Percentiles rank a stretch among this genome's conserved stretches.
phyloP scores from a whole-genome alignment of 2,888 invertebrate species.

The Protonemura montana region DNA sequence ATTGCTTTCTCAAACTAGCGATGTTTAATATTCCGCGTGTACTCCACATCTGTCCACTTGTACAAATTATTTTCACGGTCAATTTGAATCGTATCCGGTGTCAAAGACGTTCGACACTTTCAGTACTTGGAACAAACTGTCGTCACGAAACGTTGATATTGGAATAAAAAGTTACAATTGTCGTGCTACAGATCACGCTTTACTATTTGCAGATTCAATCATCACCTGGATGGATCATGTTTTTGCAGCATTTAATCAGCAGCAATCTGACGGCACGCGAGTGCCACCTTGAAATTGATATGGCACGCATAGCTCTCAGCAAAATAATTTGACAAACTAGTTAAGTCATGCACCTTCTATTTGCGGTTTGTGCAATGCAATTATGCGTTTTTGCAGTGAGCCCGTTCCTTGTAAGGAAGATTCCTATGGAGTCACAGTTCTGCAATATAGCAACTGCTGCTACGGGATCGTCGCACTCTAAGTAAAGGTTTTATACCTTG shows the following conservation, averaged over 20 bases:
- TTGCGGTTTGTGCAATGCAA: not conserved
- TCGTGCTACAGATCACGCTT: not conserved
- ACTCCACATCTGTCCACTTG: not conserved
- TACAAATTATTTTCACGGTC: not conserved
- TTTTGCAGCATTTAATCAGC: not conserved
- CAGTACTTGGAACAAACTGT: no score
- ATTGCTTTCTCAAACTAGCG: not conserved
- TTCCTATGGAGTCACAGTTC: no score
- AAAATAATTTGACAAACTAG: not conserved
- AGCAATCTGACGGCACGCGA: not conserved
- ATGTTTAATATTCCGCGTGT: not conserved
- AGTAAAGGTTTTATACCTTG: not conserved
- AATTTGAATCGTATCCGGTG: not conserved
- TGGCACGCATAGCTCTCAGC: not conserved
- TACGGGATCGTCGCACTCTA: not conserved
- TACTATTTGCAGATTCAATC: not conserved
- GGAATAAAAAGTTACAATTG: not conserved
- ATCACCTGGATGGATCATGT: not conserved
- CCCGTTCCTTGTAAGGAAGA: no score
- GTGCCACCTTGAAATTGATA: not conserved
- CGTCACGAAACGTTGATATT: not conserved
- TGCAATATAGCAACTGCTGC: not conserved
- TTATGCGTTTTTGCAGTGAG: not conserved
- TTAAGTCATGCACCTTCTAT: constrained; percentile 7
- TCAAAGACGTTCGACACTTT: not conserved